A percentile compares a stretch with the other conserved stretches of the same genome.
phyloP scores from a whole-genome alignment of 2,888 invertebrate species.

The Lepidonotus clava region DNA sequence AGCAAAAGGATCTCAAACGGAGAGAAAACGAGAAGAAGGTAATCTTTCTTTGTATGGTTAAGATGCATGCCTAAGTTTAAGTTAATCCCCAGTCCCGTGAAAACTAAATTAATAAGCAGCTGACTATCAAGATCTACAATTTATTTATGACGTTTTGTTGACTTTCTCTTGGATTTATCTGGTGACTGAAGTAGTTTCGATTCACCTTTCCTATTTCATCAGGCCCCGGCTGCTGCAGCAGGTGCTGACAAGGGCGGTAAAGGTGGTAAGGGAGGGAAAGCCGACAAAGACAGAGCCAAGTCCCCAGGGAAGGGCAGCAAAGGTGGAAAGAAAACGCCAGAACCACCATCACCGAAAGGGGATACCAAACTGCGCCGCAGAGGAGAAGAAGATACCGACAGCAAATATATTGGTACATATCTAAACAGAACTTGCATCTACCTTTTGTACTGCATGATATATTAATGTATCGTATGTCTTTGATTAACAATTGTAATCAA shows the following conservation, averaged over 20 bases:
- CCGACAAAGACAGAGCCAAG: conserved; percentile 72
- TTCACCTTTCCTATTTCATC: not conserved
- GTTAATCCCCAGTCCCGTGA: not conserved
- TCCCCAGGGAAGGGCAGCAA: conserved; percentile 73
- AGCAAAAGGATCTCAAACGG: conserved; percentile 74
- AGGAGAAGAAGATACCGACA: conserved; percentile 78
- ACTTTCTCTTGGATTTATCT: not conserved
- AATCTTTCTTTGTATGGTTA: not conserved
- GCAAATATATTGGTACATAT: conserved; percentile 79
- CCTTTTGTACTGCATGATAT: too few relatives aligned
- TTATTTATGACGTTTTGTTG: not conserved
- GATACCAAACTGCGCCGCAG: conserved; percentile 79
- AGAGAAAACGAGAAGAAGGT: conserved; percentile 77
- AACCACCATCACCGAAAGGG: conserved; percentile 77
- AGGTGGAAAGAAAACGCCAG: conserved; percentile 78
- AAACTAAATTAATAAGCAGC: not conserved
- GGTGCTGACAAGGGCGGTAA: conserved; percentile 60
- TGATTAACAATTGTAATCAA: too few relatives aligned
- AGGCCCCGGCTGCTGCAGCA: not conserved
- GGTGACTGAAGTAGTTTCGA: not conserved
- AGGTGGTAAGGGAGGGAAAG: conserved; percentile 67
- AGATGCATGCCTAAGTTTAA: not conserved
- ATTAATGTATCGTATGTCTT: too few relatives aligned
- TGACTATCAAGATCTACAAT: not conserved
- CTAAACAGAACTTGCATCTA: too few relatives aligned